Conservation (phyloP, 2,888 invertebrate genomes). For the Torymus auratus region DNA sequence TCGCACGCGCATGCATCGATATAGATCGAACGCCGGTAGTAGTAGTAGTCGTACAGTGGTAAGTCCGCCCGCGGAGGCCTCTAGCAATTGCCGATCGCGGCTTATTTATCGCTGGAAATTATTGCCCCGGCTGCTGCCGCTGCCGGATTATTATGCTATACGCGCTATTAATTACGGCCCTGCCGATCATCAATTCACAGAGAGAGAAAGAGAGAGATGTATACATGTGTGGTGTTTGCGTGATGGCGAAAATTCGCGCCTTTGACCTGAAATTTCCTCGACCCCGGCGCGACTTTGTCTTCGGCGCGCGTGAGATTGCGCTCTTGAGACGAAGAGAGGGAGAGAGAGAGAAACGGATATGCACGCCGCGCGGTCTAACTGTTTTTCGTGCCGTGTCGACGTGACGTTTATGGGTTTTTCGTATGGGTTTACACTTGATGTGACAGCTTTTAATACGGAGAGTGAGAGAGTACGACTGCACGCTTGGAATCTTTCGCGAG, state of each 20-base stretch:
- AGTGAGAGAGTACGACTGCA: too few relatives aligned
- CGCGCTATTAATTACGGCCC: slow-evolving; percentile 45
- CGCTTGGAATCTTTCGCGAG: too few relatives aligned
- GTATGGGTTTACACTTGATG: slow-evolving; percentile 23
- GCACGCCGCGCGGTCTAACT: slow-evolving; percentile 2
- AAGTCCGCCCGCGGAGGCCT: slow-evolving; percentile 1
- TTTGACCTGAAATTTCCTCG: too few relatives aligned
- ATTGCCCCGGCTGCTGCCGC: not conserved
- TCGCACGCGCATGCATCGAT: slow-evolving; percentile 26
- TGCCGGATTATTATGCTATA: slow-evolving; percentile 30
- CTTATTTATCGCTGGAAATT: slow-evolving; percentile 51
- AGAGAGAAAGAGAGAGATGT: not conserved
- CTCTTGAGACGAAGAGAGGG: too few relatives aligned
- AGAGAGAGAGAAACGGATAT: slow-evolving; percentile 13
- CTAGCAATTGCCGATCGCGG: slow-evolving; percentile 24
- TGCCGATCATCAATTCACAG: slow-evolving; percentile 45
- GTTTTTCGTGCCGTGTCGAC: not conserved
- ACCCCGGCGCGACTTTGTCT: too few relatives aligned
- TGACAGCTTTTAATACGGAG: slow-evolving; percentile 33
- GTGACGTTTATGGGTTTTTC: slow-evolving; percentile 37
- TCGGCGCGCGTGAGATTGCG: too few relatives aligned
- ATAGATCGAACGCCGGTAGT: slow-evolving; percentile 31
- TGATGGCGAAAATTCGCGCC: not conserved
- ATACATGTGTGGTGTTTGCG: not conserved
- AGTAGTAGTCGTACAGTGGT: not conserved